These are phyloP conservation scores for Brachypteracias leptosomus DNA, from an alignment of 2,113 vertebrate genomes.

Conservation along the genomic window DNA sequence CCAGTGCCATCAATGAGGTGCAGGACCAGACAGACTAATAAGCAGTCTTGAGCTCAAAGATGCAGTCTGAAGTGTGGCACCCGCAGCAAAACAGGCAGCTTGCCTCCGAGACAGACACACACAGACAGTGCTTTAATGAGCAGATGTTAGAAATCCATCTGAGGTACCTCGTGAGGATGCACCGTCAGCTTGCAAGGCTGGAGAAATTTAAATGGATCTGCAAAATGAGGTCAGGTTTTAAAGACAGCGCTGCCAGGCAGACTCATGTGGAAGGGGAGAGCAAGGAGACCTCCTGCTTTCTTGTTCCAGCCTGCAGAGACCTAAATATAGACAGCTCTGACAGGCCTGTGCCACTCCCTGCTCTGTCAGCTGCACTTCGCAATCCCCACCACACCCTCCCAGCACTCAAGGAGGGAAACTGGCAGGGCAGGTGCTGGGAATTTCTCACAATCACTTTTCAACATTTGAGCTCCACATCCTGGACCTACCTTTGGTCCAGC, in stretches of 20 bases:
- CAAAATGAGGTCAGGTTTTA: neutral
- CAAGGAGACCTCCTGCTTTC: neutral
- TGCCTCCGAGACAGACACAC: neutral
- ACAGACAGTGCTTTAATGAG: neutral
- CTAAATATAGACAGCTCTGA: neutral
- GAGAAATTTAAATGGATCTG: neutral
- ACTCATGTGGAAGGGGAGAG: neutral
- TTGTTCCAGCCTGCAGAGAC: neutral
- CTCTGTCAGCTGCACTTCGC: neutral
- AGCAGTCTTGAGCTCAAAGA: neutral
- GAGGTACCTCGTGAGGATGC: neutral
- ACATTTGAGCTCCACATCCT: neutral
- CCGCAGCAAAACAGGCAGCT: neutral
- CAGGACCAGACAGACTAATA: neutral
- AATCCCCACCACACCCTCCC: neutral
- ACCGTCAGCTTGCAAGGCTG: neutral
- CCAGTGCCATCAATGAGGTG: neutral
- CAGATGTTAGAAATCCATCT: neutral
- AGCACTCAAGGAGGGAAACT: neutral
- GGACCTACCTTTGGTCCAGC: neutral
- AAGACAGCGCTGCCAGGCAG: neutral
- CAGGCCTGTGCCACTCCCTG: neutral
- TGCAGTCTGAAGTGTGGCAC: neutral
- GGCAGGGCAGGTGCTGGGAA: neutral
- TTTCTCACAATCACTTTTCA: rapidly evolving